These are phyloP conservation scores for Eucriotettix oculatus DNA, from an alignment of 2,888 invertebrate genomes.

Conservation along the genomic window DNA sequence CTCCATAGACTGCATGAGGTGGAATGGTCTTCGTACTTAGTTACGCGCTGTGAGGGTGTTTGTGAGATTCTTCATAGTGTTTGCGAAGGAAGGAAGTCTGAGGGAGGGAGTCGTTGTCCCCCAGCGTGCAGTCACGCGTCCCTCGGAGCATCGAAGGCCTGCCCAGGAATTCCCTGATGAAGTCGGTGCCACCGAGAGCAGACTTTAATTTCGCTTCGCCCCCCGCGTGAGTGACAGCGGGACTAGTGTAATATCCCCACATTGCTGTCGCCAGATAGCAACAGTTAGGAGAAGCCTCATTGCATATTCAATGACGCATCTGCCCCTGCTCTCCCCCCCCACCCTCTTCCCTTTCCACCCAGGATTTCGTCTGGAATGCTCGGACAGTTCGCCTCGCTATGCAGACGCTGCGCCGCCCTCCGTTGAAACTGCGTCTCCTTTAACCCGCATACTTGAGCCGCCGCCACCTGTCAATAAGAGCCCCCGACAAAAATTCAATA, in stretches of 20 bases:
- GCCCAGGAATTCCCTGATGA: background rate
- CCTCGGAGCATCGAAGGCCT: no score
- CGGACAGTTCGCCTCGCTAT: background rate
- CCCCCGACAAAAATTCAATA: no score
- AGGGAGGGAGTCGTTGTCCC: no score
- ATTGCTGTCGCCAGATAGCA: background rate
- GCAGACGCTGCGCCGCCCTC: background rate
- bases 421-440: background rate
- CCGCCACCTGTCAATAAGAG: no score
- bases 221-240: background rate
- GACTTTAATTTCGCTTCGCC: background rate
- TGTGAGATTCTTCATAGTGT: no score
- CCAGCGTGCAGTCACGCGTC: no score
- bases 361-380: constrained; percentile 3
- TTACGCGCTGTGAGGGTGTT: no score
- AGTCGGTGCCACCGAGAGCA: background rate
- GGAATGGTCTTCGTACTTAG: no score
- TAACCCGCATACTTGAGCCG: background rate
- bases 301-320: constrained; percentile 12
- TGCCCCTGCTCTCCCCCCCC: constrained; percentile 5
- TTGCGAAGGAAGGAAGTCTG: no score
- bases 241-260: background rate
- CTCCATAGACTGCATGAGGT: no score
- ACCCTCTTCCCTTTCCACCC: constrained; percentile 6
- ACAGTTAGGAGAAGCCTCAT: constrained; percentile 6